Evolutionary conservation across 2,888 invertebrate species (phyloP), one percentile per base, ranked within the genome.

Genomic region (Alitta virens): DNA sequence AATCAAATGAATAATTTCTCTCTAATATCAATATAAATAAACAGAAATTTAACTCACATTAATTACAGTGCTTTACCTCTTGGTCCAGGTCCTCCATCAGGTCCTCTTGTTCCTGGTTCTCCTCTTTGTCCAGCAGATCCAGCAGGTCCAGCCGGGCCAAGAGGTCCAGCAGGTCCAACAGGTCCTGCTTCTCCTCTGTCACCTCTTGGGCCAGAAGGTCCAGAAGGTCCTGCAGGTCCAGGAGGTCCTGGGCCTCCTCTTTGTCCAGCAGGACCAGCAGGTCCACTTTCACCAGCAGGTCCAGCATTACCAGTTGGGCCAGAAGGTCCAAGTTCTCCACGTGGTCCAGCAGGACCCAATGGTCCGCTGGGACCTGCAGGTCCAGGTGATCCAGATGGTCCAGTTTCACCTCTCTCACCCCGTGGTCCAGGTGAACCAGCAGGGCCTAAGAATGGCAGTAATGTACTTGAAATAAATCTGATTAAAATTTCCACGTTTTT

Each of bases 391-490:
- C 63, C 63, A 5, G 56, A 7, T 27, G n/a, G 56, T 27, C 61
- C 60, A 60, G 60, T 12, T 18, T 27, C 16, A n/a, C 60, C 77
- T 33, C 82, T 82, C 60, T 65, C 76, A n/a, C 78, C 61, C 7
- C 24, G 27, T 7, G 56, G 50, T 61, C 61, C 61, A 23, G 38
- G 7, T 49, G 27, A 12, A 21, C 52, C 52, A 52, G 52, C 7
- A 21, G 23, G 21, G 5, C 52, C 52, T 33, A 12, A 33, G 16
- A 23, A 49, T n/a, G n/a, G n/a, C n/a, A n/a, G n/a, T n/a, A n/a
- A n/a, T n/a, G n/a, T n/a, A n/a, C n/a, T n/a, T n/a, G n/a, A n/a
- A n/a, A n/a, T n/a, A n/a, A n/a, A n/a, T n/a, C n/a, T n/a, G n/a
- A n/a, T n/a, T n/a, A n/a, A n/a, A n/a, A n/a, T n/a, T n/a, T n/a